These are phyloP conservation scores for Volucella zonaria DNA, from an alignment of 2,888 invertebrate genomes.

Conservation along the genomic window DNA sequence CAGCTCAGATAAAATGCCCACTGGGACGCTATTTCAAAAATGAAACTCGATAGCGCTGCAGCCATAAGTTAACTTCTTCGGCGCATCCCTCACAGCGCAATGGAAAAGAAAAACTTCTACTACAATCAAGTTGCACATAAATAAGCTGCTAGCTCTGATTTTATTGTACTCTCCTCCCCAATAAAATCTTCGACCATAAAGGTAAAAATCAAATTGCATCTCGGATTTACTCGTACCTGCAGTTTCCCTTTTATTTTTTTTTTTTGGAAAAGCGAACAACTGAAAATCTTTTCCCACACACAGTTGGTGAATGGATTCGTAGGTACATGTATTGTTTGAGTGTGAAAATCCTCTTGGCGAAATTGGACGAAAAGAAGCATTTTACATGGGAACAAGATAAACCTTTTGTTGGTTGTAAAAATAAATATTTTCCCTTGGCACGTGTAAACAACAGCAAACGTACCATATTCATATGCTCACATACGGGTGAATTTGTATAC, in stretches of 20 bases:
- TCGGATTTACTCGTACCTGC: slow-evolving; percentile 24
- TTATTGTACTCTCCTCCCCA: slow-evolving; percentile 40
- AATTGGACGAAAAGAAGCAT: slow-evolving; percentile 38
- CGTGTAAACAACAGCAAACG: slow-evolving; percentile 42
- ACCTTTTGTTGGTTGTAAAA: slow-evolving; percentile 42
- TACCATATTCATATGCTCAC: slow-evolving; percentile 22
- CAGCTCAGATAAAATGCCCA: no score
- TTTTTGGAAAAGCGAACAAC: slow-evolving; percentile 1
- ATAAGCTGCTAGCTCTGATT: slow-evolving; percentile 49
- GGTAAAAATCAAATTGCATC: slow-evolving; percentile 32
- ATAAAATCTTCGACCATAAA: slow-evolving; percentile 32
- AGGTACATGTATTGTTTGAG: not conserved
- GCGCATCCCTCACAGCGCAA: not conserved
- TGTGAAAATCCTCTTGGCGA: slow-evolving; percentile 35
- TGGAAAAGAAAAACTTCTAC: not conserved
- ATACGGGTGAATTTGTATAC: slow-evolving; percentile 6
- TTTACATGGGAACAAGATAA: slow-evolving; percentile 64
- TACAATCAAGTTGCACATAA: slow-evolving; percentile 35
- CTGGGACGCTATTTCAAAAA: not conserved
- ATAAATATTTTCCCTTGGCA: slow-evolving; percentile 59
- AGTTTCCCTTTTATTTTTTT: no score
- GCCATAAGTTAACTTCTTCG: not conserved
- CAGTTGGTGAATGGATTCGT: not conserved
- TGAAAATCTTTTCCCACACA: slow-evolving; percentile 4
- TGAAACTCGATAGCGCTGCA: not conserved